Conservation (phyloP, 2,113 vertebrate species). For the Corythornis madagascariensis region DNA sequence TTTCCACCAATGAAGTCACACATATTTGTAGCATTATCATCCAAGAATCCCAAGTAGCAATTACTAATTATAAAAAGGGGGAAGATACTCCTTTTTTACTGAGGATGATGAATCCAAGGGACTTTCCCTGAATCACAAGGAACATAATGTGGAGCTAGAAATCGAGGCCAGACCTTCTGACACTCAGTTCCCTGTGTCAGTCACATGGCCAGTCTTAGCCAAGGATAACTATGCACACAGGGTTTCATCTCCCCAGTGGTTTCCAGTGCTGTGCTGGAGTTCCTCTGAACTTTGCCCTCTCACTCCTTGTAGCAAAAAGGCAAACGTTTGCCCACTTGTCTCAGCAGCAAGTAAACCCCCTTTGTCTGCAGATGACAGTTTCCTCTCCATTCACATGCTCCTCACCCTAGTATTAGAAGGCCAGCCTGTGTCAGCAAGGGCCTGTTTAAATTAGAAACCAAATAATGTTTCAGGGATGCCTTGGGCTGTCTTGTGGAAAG, state of each 20-base stretch:
- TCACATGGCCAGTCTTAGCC: not conserved
- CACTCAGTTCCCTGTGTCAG: not conserved
- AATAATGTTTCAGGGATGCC: conserved; percentile 59
- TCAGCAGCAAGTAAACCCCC: conserved; percentile 41
- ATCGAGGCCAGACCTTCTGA: conserved; percentile 15
- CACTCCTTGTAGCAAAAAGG: not conserved
- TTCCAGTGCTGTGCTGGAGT: not conserved
- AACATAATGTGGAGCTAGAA: conserved; percentile 8
- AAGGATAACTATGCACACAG: not conserved
- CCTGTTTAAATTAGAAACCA: conserved; percentile 70
- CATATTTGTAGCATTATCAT: conserved; percentile 7
- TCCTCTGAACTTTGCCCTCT: conserved; percentile 37
- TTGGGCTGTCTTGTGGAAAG: conserved; percentile 64
- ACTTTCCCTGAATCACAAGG: conserved; percentile 13
- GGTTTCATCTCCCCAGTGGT: not conserved
- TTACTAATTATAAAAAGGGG: not conserved
- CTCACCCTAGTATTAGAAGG: conserved; percentile 50
- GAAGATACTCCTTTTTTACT: conserved; percentile 13
- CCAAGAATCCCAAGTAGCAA: not conserved
- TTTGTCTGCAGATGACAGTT: conserved; percentile 26
- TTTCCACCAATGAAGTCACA: conserved; percentile 19
- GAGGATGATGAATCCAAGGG: conserved; percentile 1
- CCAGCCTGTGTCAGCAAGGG: conserved; percentile 56
- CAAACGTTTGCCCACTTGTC: conserved; percentile 44
- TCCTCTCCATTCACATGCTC: conserved; percentile 59